Evolutionary conservation across 2,113 vertebrate genomes (phyloP), one percentile per base, ranked within the genome.

Genomic region (Copsychus sechellarum): DNA sequence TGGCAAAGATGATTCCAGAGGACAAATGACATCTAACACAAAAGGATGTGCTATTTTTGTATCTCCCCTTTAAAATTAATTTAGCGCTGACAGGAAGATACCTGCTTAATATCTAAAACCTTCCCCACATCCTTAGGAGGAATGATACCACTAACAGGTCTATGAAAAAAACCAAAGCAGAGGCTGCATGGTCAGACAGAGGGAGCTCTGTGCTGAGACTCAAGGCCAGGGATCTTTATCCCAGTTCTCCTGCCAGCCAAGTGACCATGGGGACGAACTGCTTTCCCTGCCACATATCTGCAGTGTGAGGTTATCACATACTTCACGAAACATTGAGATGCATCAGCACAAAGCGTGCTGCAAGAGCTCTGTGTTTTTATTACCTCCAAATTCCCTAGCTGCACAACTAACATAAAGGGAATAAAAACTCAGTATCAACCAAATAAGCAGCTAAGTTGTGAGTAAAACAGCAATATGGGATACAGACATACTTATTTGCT

Each of bases 1-100:
- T 94, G 74, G 93, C 48, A 81, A 83, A 91, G 45, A 87, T 81
- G 33, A 77, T 95, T 86, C 60, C 71, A 89, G 83, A 92, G 89
- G 67, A 82, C 8, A 1, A 77, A 85, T 7, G 84, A 82, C 77
- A 94, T 45, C 51, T 86, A 86, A 80, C 8, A 92, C 36, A 95
- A 95, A 93, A 89, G 76, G 43, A 69, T 74, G 54, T 40, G 45
- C 64, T 96, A 85, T 70, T 93, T 96, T 91, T 84, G 40, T 81
- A 86, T 34, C 54, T 89, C 60, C 42, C 60, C 67, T 83, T 85
- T 88, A 92, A 95, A 96, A 91, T 88, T 1, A 90, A 94, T 94
- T 74, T 40, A 69, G 24, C 58, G 84, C 71, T 83, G 56, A 71
- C 58, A 94, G 70, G 88, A 89, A 89, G 26, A 84, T 80, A 84